These are phyloP conservation scores for Epinotia brunnichana DNA, from an alignment of 2,888 invertebrate genomes.

Conservation along the genomic window DNA sequence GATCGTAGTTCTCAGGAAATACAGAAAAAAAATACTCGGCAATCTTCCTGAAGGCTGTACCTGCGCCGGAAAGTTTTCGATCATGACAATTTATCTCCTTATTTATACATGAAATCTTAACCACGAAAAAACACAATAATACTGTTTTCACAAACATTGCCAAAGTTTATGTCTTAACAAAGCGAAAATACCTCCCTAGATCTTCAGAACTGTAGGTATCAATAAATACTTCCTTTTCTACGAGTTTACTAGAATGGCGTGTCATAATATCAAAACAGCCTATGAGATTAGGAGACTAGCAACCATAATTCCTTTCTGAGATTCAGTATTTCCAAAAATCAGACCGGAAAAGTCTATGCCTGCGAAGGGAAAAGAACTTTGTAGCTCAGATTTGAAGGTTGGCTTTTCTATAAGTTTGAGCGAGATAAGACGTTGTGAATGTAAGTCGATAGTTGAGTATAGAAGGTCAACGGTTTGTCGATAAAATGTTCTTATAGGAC, in stretches of 20 bases:
- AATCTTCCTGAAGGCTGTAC: neutral
- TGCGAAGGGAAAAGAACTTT: no score
- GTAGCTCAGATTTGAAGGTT: neutral
- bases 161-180: neutral
- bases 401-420: neutral
- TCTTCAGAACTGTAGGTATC: constrained; percentile 16
- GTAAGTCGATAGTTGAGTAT: neutral
- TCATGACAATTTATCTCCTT: neutral
- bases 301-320: neutral
- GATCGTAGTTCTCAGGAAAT: no score
- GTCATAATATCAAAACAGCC: neutral
- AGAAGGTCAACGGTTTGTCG: neutral
- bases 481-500: no score
- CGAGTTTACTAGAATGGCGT: neutral
- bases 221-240: constrained; percentile 17
- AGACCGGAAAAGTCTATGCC: neutral
- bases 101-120: neutral
- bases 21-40: no score
- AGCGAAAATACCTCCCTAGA: constrained; percentile 2
- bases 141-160: neutral
- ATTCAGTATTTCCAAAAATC: neutral
- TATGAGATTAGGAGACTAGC: neutral
- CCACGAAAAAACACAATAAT: constrained; percentile 8
- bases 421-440: neutral
- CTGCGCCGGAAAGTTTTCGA: neutral